Conservation (phyloP, 2,888 invertebrate genomes). For the Macaria notata region DNA sequence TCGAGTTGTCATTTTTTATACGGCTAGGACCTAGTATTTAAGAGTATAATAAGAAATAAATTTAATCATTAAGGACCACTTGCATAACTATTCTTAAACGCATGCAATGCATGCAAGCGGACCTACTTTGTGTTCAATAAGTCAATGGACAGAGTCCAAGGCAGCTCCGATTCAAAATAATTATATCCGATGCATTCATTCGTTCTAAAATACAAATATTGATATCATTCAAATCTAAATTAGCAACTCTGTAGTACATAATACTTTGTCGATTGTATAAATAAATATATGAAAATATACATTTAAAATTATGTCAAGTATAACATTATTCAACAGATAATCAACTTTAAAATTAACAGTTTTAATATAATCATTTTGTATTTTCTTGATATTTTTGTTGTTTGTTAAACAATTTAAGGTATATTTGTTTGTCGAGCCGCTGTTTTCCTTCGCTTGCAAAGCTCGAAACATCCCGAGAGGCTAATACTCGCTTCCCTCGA, state of each 20-base stretch:
- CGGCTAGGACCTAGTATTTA: not conserved
- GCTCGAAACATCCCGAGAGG: not conserved
- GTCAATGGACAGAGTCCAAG: constrained; percentile 20
- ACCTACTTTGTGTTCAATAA: no score
- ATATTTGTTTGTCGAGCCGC: not conserved
- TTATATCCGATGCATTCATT: constrained; percentile 19
- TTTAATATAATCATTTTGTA: constrained; percentile 40
- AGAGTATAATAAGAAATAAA: not conserved
- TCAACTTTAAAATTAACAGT: constrained; percentile 57
- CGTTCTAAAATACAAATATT: constrained; percentile 35
- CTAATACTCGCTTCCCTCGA: no score
- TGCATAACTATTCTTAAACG: no score
- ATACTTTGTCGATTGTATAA: constrained; percentile 64
- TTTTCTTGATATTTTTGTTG: constrained; percentile 25
- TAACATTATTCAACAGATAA: constrained; percentile 72
- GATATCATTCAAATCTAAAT: constrained; percentile 50
- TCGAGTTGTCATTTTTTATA: not conserved
- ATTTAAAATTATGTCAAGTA: constrained; percentile 60
- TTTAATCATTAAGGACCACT: no score
- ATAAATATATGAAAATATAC: constrained; percentile 79
- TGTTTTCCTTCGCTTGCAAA: not conserved
- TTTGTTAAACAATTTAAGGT: no score
- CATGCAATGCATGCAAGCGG: no score
- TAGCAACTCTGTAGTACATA: constrained; percentile 58
- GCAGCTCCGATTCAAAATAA: constrained; percentile 6